Evolutionary conservation across 2,113 vertebrate species (phyloP).

Genomic region (Salvelinus namaycush): DNA sequence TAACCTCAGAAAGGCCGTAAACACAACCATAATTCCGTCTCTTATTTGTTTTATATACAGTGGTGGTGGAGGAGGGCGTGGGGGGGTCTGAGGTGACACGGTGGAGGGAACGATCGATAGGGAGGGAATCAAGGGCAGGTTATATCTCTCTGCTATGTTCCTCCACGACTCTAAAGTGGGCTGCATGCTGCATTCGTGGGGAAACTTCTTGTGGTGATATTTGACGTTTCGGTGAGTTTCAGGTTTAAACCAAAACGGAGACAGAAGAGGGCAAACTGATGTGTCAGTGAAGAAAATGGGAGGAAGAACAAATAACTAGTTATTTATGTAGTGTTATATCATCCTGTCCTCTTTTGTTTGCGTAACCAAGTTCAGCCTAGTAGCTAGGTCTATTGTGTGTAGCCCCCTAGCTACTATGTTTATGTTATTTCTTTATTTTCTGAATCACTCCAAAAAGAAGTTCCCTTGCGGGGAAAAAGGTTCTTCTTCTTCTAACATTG

Average conservation of each 20-base stretch:
- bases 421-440: no score
- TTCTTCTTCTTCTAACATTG: no score
- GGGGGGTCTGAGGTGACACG: not conserved
- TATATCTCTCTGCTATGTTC: not conserved
- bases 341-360: no score
- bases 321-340: no score
- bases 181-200: not conserved
- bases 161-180: not conserved
- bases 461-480: no score
- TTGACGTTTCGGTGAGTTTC: no score
- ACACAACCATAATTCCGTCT: constrained; percentile 51
- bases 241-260: not conserved
- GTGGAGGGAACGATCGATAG: constrained; percentile 29
- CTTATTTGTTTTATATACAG: not conserved
- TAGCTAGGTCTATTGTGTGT: no score
- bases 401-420: no score
- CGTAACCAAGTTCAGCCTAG: no score
- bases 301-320: no score
- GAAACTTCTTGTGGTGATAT: not conserved
- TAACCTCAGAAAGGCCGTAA: constrained; percentile 56
- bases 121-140: constrained; percentile 40
- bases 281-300: not conserved
- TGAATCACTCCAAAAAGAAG: no score
- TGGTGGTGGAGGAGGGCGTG: not conserved
- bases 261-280: not conserved